phyloP scores from a whole-genome alignment of 2,797 vertebrate species.

The Oreortyx pictus region DNA sequence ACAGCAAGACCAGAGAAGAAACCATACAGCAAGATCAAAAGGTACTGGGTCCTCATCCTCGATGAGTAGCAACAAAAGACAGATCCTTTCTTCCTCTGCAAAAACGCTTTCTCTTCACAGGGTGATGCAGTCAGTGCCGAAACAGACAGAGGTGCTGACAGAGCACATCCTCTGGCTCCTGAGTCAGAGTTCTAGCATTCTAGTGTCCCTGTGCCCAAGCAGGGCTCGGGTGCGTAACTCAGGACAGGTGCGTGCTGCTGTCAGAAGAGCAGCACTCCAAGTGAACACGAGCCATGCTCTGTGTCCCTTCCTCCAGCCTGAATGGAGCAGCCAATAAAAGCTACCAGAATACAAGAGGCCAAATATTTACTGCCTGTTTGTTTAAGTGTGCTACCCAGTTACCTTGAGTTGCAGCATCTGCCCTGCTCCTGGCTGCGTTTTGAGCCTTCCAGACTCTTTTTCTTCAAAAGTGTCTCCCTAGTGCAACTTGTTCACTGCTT shows the following conservation, averaged over 20 bases:
- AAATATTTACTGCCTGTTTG: slow-evolving; percentile 1
- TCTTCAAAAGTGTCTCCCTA: neutral
- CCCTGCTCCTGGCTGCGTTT: neutral
- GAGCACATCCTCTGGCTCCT: neutral
- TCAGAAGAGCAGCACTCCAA: neutral
- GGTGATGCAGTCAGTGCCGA: neutral
- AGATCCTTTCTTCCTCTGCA: neutral
- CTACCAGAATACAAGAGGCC: neutral
- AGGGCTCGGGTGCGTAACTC: neutral
- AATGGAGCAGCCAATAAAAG: neutral
- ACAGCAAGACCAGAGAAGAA: neutral
- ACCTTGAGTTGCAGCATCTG: neutral
- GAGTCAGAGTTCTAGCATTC: neutral
- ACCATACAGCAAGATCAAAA: neutral
- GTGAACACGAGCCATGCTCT: neutral
- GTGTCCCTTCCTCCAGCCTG: neutral
- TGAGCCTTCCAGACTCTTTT: neutral
- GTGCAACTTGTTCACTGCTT: too few relatives aligned
- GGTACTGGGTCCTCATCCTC: neutral
- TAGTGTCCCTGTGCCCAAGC: accelerated
- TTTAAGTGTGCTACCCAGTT: neutral
- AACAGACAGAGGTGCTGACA: neutral
- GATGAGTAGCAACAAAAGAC: neutral
- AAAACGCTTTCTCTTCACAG: neutral
- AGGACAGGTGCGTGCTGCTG: accelerated